Conservation (phyloP, 2,888 invertebrate genomes). For the Achlya flavicornis region DNA sequence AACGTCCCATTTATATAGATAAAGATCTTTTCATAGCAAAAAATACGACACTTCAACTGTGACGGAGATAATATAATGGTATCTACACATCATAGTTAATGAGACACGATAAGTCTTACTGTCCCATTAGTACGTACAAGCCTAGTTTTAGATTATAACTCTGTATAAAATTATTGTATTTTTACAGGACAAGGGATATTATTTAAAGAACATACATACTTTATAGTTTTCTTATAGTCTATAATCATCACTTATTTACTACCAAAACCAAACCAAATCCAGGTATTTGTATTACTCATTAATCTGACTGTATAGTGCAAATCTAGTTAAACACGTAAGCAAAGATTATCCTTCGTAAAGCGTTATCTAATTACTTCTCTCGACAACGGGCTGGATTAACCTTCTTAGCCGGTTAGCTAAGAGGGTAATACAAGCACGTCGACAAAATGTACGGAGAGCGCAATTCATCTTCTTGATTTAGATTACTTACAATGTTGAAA, state of each 20-base stretch:
- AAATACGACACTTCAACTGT: constrained; percentile 10
- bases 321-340: constrained; percentile 25
- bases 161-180: no score
- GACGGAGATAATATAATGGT: constrained; percentile 15
- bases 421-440: constrained; percentile 42
- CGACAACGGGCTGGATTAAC: constrained; percentile 45
- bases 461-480: constrained; percentile 35
- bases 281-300: no score
- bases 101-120: background rate
- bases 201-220: no score
- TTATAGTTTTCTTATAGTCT: no score
- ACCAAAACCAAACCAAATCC: no score
- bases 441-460: constrained; percentile 50
- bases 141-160: no score
- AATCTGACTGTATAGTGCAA: constrained; percentile 4
- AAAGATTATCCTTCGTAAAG: constrained; percentile 45
- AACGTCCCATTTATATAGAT: constrained; percentile 39
- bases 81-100: background rate
- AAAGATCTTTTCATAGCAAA: constrained; percentile 30
- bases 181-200: no score
- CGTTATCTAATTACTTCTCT: constrained; percentile 47
- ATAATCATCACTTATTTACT: no score
- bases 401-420: constrained; percentile 48
- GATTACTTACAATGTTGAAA: background rate
- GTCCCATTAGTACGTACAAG: no score